Evolutionary conservation across 2,888 invertebrate species (phyloP).

Genomic region (Caenorhabditis virilis): DNA sequence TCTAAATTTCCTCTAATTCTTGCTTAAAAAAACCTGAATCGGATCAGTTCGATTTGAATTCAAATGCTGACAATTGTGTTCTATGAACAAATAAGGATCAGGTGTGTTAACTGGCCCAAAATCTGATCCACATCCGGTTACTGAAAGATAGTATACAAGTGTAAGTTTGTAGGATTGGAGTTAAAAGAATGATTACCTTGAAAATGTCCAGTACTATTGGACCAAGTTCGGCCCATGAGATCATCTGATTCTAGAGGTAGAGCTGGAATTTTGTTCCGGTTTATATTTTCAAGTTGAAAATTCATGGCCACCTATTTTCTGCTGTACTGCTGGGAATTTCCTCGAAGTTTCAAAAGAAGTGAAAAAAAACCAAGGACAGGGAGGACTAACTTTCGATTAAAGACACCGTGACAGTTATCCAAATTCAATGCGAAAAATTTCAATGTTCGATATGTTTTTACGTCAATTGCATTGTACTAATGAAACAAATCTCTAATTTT

Average conservation of each 20-base stretch:
- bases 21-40: slow-evolving; percentile 19
- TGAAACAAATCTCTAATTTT: no score
- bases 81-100: slow-evolving; percentile 46
- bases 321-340: no score
- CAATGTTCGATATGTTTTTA: no score
- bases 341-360: not conserved
- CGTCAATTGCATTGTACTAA: no score
- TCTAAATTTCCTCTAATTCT: slow-evolving; percentile 3
- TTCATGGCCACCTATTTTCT: no score
- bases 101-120: slow-evolving; percentile 53
- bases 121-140: slow-evolving; percentile 52
- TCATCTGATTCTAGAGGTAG: slow-evolving; percentile 51
- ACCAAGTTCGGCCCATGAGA: slow-evolving; percentile 51
- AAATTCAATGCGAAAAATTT: no score
- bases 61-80: slow-evolving; percentile 42
- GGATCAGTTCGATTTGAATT: slow-evolving; percentile 25
- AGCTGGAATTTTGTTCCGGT: slow-evolving; percentile 33
- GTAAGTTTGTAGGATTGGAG: not conserved
- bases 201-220: slow-evolving; percentile 35
- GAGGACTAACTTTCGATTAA: no score
- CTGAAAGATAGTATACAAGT: slow-evolving; percentile 7
- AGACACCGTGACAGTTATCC: no score
- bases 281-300: no score
- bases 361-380: no score
- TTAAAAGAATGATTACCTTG: slow-evolving; percentile 14